Conservation (phyloP, 2,113 vertebrate genomes). For the Archocentrus centrarchus region DNA sequence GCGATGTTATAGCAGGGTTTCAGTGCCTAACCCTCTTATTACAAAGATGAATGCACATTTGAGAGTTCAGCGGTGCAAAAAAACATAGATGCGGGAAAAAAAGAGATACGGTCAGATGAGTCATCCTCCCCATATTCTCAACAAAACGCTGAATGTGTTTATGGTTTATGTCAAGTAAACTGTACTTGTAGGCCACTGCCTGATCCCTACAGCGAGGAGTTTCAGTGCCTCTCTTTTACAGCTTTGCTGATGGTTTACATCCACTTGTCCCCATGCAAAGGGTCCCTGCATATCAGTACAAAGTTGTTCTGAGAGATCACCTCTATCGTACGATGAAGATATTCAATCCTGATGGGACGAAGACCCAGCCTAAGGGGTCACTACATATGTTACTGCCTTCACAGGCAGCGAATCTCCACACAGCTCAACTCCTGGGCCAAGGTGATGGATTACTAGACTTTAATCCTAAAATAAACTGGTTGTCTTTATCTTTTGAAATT, state of each 20-base stretch:
- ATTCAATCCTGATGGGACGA: neutral
- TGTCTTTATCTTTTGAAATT: neutral
- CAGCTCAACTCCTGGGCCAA: neutral
- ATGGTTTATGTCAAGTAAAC: neutral
- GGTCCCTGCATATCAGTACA: neutral
- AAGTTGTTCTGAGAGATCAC: neutral
- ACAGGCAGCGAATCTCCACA: neutral
- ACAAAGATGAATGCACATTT: slow-evolving; percentile 16
- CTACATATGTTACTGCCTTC: neutral
- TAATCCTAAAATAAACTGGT: neutral
- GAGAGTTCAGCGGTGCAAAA: slow-evolving; percentile 11
- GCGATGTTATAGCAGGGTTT: slow-evolving; percentile 11
- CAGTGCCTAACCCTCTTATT: slow-evolving; percentile 13
- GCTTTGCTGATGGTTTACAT: neutral
- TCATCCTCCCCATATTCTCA: neutral
- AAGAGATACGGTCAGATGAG: neutral
- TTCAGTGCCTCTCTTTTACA: neutral
- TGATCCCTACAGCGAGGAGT: neutral
- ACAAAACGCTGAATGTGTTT: neutral
- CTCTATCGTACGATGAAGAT: neutral
- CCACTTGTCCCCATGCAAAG: neutral
- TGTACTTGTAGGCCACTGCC: neutral
- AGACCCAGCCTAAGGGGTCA: neutral
- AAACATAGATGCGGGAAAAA: slow-evolving; percentile 1
- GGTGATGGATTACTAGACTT: neutral